Conservation (phyloP, 2,888 invertebrate genomes). For the Pyrrhosoma nymphula region DNA sequence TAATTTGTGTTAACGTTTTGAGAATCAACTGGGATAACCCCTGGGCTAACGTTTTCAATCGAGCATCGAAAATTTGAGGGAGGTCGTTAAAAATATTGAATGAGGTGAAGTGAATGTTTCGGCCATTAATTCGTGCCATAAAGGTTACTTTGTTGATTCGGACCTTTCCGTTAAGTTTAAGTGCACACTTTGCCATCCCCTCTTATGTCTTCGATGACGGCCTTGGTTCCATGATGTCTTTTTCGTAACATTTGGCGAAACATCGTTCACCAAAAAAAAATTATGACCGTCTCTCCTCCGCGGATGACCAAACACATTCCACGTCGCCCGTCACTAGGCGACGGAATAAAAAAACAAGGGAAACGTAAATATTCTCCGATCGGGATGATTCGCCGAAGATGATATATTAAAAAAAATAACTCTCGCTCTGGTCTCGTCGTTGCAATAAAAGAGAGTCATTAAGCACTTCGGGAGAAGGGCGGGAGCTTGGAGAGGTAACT, state of each 20-base stretch:
- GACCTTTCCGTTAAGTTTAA: background rate
- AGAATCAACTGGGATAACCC: too few relatives aligned
- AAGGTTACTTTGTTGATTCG: background rate
- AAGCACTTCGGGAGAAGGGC: background rate
- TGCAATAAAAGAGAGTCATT: background rate
- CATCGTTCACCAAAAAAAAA: background rate
- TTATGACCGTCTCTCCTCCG: background rate
- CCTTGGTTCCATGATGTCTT: conserved; percentile 31
- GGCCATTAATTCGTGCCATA: background rate
- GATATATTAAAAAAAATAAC: background rate
- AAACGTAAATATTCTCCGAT: background rate
- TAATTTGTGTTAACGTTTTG: too few relatives aligned
- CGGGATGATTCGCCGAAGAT: background rate
- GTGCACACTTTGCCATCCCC: background rate
- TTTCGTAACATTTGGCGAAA: background rate
- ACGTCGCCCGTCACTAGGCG: background rate
- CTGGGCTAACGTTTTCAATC: too few relatives aligned
- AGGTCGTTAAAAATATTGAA: background rate
- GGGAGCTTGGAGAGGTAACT: background rate
- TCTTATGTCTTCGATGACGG: background rate
- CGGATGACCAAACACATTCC: conserved; percentile 21
- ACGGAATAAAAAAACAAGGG: background rate
- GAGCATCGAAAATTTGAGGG: background rate
- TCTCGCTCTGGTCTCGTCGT: background rate
- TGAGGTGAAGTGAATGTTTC: background rate